Percentiles rank a stretch among this genome's conserved stretches.
Evolutionary conservation across 2,888 invertebrate genomes (phyloP).

Genomic region (Ichneumoninae sp.): DNA sequence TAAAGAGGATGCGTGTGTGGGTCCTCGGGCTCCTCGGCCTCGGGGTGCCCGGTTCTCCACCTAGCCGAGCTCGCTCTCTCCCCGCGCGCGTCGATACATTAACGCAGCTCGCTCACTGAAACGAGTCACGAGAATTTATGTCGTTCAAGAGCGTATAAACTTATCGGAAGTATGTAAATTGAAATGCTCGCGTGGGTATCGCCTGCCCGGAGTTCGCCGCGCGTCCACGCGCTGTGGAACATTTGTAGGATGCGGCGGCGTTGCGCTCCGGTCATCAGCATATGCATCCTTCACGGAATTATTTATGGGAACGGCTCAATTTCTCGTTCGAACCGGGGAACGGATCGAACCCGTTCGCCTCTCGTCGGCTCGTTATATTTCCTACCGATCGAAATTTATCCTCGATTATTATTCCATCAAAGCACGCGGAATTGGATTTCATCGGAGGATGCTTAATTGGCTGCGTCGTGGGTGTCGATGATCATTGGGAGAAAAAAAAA

Average conservation of each 20-base stretch:
- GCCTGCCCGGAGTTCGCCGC: conserved; percentile 14
- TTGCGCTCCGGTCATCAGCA: conserved; percentile 9
- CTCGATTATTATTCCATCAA: conserved; percentile 48
- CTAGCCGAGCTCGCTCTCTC: conserved; percentile 16
- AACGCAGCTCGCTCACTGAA: conserved; percentile 43
- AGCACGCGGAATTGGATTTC: conserved; percentile 27
- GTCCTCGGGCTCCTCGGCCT: background rate
- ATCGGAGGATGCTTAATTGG: conserved; percentile 51
- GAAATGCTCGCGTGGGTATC: conserved; percentile 66
- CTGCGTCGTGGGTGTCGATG: conserved; percentile 14
- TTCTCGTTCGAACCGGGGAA: conserved; percentile 46
- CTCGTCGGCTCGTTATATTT: conserved; percentile 29
- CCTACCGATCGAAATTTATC: conserved; percentile 51
- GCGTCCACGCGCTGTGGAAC: conserved; percentile 18
- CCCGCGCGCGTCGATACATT: conserved; percentile 31
- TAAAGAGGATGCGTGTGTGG: background rate
- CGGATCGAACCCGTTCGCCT: conserved; percentile 26
- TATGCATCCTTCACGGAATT: conserved; percentile 56
- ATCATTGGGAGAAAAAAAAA: background rate
- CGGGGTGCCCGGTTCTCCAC: background rate
- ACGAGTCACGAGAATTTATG: conserved; percentile 55
- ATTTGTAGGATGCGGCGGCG: conserved; percentile 18
- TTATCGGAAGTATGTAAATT: conserved; percentile 71
- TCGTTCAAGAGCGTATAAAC: conserved; percentile 30
- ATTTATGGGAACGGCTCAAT: conserved; percentile 61